Base-by-base conservation (phyloP, 2,113 vertebrate species). In the Sebastes schlegelii region DNA sequence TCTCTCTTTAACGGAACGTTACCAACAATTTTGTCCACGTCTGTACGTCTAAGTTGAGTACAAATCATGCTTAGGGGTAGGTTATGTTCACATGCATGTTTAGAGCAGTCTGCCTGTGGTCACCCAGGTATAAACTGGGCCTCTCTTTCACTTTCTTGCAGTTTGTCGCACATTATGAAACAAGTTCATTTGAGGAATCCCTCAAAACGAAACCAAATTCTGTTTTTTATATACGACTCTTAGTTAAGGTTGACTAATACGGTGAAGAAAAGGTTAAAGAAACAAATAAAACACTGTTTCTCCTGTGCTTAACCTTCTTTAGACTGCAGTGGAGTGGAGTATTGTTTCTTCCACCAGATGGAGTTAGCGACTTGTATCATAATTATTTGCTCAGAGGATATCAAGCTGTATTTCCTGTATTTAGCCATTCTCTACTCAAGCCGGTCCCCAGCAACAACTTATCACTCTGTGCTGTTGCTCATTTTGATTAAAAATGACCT, bases 301-400 rank as follows among this genome's bases (percentile, higher is more conserved):
- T 3, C 10, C 2, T 4, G 1, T 2, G 17, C 5, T n/a, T 12
- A 45, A 12, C 4, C 17, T 21, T 1, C 68, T 7, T 60, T n/a
- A 17, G 40, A 11, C 19, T 21, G 4, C 34, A 55, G 19, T 23
- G 17, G 13, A 21, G 16, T 11, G 5, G 19, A 48, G 9, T 2
- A 42, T 5, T 58, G 1, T 45, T 64, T 3, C 3, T 10, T 11
- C 78, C 70, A 81, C 70, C 14, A 74, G 79, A 61, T 81, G 79
- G 69, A 4, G 62, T 5, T 43, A 0, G 1, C 14, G 48, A 13
- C 4, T 23, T 48, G 67, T 45, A 3, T 4, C 2, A 10, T 34
- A 2, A 2, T 2, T 40, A 48, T 6, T 21, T 21, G 4, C 11
- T 1, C 0, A 1, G 8, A 1, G 11, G 16, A 4, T 51, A 16